Base-by-base conservation (phyloP, 2,113 vertebrate genomes). In the Hymenochirus boettgeri region DNA sequence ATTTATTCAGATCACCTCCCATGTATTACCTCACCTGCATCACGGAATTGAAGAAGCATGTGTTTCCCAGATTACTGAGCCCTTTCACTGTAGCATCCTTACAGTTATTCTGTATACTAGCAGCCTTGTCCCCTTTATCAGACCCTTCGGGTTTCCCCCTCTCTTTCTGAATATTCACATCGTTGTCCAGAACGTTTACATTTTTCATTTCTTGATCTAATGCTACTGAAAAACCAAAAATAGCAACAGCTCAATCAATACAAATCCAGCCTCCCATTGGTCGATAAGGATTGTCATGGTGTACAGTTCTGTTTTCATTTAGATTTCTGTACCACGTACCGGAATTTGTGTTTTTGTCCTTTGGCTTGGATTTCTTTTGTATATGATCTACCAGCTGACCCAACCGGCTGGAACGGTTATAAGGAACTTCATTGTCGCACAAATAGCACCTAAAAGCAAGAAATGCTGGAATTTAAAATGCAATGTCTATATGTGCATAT, bases 41-140 rank as follows among this genome's bases (percentile, higher is more conserved):
- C 62, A 99, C 94, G 2, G 96, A 90, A 59, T 99, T 99, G 70
- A 98, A 99, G 82, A 99, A 98, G 69, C 96, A 99, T 0, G 96
- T 98, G 74, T 99, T 99, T 48, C 96, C 96, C 79, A 99, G 78
- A 75, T 99, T 99, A 79, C 94, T 96, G 57, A 99, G 89, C 31
- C 96, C 96, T 73, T 87, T 92, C 29, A 98, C 92, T 9, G 81
- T 74, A 52, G 93, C 66, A 10, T 82, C 76, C 0, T 25, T 64
- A 54, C 42, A 57, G 15, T 55, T 55, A 69, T 74, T 75, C 61
- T 70, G 72, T 47, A 72, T 29, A 31, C 72, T 54, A 74, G 35
- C 77, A 24, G 80, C 83, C 60, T 85, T 86, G 2, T 66, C 58
- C 69, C 75, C 82, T 75, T 73, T 83, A 39, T 67, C 53, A 0